phyloP scores from a whole-genome alignment of 2,888 invertebrate genomes.

The Gibbula magus region DNA sequence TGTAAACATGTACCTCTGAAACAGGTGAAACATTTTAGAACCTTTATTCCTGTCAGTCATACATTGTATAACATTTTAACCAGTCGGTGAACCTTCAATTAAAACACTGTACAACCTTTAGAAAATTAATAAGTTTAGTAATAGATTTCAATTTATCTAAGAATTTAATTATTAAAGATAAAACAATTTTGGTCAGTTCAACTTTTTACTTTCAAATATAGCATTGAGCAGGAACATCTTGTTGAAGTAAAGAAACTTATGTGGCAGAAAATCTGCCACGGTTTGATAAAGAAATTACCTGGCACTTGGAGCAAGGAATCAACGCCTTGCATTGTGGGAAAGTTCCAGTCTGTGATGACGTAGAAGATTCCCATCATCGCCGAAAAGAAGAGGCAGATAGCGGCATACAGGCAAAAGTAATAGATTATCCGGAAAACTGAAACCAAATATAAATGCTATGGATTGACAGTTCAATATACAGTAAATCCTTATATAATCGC shows the following conservation, averaged over 20 bases:
- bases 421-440: constrained; percentile 79
- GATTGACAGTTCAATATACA: too few species aligned
- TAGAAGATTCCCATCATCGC: constrained; percentile 92
- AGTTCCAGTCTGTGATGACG: constrained; percentile 52
- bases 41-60: not conserved
- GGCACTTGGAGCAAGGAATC: constrained; percentile 77
- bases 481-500: too few species aligned
- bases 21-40: too few species aligned
- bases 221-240: too few species aligned
- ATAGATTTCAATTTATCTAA: too few species aligned
- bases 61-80: not conserved
- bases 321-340: constrained; percentile 53
- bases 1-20: too few species aligned
- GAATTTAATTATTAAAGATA: too few species aligned
- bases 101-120: not conserved
- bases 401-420: constrained; percentile 95
- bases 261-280: not conserved
- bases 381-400: constrained; percentile 93
- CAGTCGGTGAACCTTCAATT: too few species aligned
- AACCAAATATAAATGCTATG: not conserved
- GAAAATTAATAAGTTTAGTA: not conserved
- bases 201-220: too few species aligned
- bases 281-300: constrained; percentile 82
- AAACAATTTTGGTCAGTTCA: too few species aligned
- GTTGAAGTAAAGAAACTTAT: too few species aligned